Base-by-base conservation (phyloP, 2,797 vertebrate species). In the Dipus sagitta region DNA sequence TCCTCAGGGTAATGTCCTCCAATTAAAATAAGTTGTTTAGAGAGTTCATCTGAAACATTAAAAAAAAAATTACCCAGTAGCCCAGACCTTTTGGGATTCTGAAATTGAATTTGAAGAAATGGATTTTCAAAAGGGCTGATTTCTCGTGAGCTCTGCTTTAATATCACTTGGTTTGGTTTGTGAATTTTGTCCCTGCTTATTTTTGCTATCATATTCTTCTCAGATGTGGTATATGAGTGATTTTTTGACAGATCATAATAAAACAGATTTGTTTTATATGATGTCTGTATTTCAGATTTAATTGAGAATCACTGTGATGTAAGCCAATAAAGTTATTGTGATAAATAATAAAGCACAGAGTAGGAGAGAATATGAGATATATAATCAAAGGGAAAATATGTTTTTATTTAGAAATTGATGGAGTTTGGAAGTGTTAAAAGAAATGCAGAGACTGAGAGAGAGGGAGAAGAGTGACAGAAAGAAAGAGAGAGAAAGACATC, bases 131-230 rank as follows among this genome's bases (percentile, higher is more conserved):
- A 97, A 96, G 84, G 78, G 78, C 96, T 96, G 95, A 94, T 97
- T 97, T 93, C 76, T 94, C 93, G 47, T 97, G 96, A 96, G 90
- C 96, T 95, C 82, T 88, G 68, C 82, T 96, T 28, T 87, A 34
- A 21, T 87, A 52, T 94, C 81, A 85, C 89, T 96, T 95, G 88
- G 97, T 97, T 94, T 96, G 90, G 92, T 97, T 96, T 96, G 92
- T 94, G 96, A 86, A 95, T 94, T 89, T 96, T 96, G 88, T 97
- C 92, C 96, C 93, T 97, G 97, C 96, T 95, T 94, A 89, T 95
- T 96, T 93, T 94, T 96, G 79, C 90, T 18, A 65, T 91, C 87
- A 96, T 96, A 52, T 68, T 78, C 94, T 97, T 97, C 90, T 96
- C 93, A 96, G 95, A n/a, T 84, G 96, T 96, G 95, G 81, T 87